Base-by-base conservation (phyloP, 2,797 vertebrate genomes). In the Pangasius macronema region DNA sequence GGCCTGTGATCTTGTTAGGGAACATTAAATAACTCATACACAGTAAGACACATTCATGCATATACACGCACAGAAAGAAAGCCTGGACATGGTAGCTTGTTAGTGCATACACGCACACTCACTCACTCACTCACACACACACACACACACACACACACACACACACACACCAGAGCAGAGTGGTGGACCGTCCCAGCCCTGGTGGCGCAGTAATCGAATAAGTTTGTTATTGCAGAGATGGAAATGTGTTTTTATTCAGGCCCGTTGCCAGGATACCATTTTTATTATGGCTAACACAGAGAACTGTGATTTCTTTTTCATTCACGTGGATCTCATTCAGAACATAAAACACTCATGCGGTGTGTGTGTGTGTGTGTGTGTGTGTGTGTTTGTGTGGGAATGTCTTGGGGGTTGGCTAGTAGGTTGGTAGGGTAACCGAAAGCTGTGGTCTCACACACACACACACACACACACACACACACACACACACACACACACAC, bases 211-310 rank as follows among this genome's bases (percentile, higher is more conserved):
- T 90, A 92, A 92, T 92, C 88, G 88, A 91, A 92, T 92, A 57
- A 90, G 90, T 92, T 88, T 92, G 90, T 91, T 92, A 91, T 92
- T 92, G 89, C 90, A 65, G 89, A 84, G 88, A 90, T 90, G 79
- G 87, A 91, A 91, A 91, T 88, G 70, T 91, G 89, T 92, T 92
- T 92, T 92, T 91, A 92, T 91, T 91, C 87, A 83, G 83, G 85
- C 86, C 86, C 16, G 91, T 92, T 91, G 91, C 91, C 87, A 49
- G 86, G 91, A 90, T 83, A 91, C 90, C 84, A 49, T 86, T 88
- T 90, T 91, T 91, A 90, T 91, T 90, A 91, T 91, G 90, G 85
- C 88, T 92, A 90, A 90, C 91, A 92, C 88, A 91, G 85, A 85
- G 84, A 87, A 89, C 36, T 84, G 83, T 80, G 68, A 89, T 87